phyloP scores from a whole-genome alignment of 2,888 invertebrate genomes.

The Eristalis arbustorum region DNA sequence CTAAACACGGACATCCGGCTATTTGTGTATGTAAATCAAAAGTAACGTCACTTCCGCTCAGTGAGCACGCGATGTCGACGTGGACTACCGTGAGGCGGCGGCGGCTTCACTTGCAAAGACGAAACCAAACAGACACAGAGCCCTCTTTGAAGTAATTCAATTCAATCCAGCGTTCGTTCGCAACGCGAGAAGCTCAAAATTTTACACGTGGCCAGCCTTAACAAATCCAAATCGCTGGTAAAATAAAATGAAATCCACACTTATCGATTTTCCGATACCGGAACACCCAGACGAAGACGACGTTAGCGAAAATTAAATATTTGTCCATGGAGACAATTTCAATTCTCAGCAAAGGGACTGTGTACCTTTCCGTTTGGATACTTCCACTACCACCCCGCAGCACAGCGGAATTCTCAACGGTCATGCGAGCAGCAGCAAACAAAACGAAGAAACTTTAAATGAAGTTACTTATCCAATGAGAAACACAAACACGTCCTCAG shows the following conservation, averaged over 20 bases:
- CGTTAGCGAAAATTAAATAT: slow-evolving; percentile 17
- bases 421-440: not conserved
- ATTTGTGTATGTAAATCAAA: not conserved
- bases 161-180: not conserved
- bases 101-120: not conserved
- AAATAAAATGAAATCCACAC: not conserved
- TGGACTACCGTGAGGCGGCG: not conserved
- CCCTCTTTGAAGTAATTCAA: not conserved
- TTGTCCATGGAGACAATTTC: slow-evolving; percentile 9
- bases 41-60: not conserved
- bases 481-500: slow-evolving; percentile 33
- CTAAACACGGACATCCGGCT: not conserved
- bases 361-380: not conserved
- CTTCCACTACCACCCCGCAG: not conserved
- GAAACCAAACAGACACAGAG: not conserved
- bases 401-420: not conserved
- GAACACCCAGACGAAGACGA: not conserved
- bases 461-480: slow-evolving; percentile 37
- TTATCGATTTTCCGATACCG: not conserved
- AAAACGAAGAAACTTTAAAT: slow-evolving; percentile 34
- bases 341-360: not conserved
- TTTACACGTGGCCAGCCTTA: not conserved
- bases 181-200: not conserved
- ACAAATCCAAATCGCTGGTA: not conserved
- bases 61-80: not conserved